Percentiles rank a stretch among this genome's conserved stretches.
Conservation (phyloP, 2,888 invertebrate genomes). For the Drosophila conformis region DNA sequence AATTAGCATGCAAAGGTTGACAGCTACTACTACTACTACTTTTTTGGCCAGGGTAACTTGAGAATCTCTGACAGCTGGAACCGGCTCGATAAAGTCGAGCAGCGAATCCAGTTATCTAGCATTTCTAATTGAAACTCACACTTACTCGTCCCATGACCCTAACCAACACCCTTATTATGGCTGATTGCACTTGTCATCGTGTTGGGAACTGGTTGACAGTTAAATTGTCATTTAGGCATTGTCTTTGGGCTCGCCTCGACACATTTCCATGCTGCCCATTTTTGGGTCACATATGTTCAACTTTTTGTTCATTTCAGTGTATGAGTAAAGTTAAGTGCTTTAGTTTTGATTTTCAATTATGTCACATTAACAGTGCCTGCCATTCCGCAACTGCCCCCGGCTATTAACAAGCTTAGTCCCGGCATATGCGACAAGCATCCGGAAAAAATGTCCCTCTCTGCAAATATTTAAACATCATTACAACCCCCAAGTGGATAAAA, state of each 20-base stretch:
- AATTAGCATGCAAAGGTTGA: conserved; percentile 65
- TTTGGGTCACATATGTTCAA: conserved; percentile 68
- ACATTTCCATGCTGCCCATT: conserved; percentile 25
- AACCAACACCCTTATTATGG: conserved; percentile 54
- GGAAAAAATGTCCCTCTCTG: conserved; percentile 37
- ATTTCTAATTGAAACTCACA: conserved; percentile 70
- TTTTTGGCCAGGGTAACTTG: conserved; percentile 49
- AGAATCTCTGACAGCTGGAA: conserved; percentile 62
- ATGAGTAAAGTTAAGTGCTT: conserved; percentile 80
- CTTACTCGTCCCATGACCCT: conserved; percentile 25
- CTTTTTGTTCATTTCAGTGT: conserved; percentile 73
- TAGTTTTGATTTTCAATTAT: conserved; percentile 83
- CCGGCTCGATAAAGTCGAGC: conserved; percentile 34
- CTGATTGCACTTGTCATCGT: conserved; percentile 75
- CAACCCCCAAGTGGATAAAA: conserved; percentile 57
- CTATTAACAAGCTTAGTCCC: conserved; percentile 69
- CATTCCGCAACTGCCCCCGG: conserved; percentile 15
- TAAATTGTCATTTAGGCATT: conserved; percentile 68
- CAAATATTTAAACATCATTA: conserved; percentile 65
- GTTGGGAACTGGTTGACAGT: conserved; percentile 71
- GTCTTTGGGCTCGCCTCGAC: conserved; percentile 17
- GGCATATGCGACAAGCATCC: conserved; percentile 45
- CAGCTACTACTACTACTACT: conserved; percentile 4
- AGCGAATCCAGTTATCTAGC: conserved; percentile 36
- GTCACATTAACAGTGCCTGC: conserved; percentile 72